Percentiles rank a stretch among this genome's conserved stretches.
phyloP scores from a whole-genome alignment of 1,140 invertebrate species.

The Vollenhovia emeryi region DNA sequence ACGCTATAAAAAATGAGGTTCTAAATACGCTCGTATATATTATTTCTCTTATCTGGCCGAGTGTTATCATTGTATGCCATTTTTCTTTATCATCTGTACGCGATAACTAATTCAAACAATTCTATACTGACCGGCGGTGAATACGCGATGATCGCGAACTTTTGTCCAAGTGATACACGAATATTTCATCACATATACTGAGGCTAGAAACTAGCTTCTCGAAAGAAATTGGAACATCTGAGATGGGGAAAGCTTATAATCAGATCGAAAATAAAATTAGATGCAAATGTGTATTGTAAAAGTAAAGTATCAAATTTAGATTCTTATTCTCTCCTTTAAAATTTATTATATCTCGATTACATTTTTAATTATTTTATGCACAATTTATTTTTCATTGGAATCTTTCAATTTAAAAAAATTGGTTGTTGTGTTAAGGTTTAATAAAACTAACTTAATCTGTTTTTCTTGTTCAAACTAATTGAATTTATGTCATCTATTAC shows the following conservation, averaged over 20 bases:
- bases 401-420: background rate
- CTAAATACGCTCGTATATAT: background rate
- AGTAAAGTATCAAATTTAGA: too few species aligned
- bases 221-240: background rate
- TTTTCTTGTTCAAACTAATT: background rate
- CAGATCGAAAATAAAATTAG: slow-evolving; percentile 10
- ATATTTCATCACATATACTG: slow-evolving; percentile 6
- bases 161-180: background rate
- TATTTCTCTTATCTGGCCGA: background rate
- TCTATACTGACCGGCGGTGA: background rate
- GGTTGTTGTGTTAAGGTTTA: background rate
- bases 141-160: background rate
- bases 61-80: background rate
- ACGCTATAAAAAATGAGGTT: too few species aligned
- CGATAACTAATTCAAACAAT: background rate
- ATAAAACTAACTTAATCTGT: background rate
- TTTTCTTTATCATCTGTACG: background rate
- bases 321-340: background rate
- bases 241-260: background rate
- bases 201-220: background rate
- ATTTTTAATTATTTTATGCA: background rate
- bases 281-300: background rate
- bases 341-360: background rate
- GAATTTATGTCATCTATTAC: background rate
- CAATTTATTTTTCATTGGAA: background rate